These are phyloP conservation scores for Phortica magna DNA, from an alignment of 2,888 invertebrate genomes.

Conservation along the genomic window DNA sequence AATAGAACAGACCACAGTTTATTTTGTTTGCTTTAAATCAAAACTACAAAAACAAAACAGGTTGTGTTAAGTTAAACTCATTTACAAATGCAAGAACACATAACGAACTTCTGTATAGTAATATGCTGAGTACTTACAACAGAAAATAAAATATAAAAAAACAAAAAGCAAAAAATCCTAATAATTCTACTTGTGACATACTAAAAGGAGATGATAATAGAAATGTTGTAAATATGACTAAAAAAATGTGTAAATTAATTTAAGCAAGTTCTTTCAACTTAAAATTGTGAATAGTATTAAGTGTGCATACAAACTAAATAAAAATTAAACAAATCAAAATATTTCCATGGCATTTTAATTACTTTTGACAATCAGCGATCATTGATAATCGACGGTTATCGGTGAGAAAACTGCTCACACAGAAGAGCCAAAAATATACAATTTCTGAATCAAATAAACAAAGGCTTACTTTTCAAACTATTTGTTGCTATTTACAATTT, in stretches of 20 bases:
- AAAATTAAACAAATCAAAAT: slow-evolving; percentile 38
- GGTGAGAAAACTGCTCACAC: too few species aligned
- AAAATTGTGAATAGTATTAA: slow-evolving; percentile 66
- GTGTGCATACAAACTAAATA: slow-evolving; percentile 65
- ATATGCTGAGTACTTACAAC: slow-evolving; percentile 29
- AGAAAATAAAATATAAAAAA: not conserved
- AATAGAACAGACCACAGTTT: not conserved
- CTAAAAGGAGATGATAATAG: slow-evolving; percentile 40
- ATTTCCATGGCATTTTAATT: not conserved
- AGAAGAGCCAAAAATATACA: too few species aligned
- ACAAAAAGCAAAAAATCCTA: too few species aligned
- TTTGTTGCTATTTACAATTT: not conserved
- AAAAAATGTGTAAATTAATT: slow-evolving; percentile 26
- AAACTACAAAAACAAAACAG: not conserved
- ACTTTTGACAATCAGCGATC: too few species aligned
- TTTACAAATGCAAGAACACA: slow-evolving; percentile 38
- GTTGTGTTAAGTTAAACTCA: slow-evolving; percentile 32
- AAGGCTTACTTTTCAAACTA: too few species aligned
- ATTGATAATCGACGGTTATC: too few species aligned
- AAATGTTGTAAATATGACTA: slow-evolving; percentile 52
- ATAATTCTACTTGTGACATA: slow-evolving; percentile 30
- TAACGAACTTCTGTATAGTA: slow-evolving; percentile 32
- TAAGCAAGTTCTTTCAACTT: slow-evolving; percentile 54
- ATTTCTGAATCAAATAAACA: too few species aligned
- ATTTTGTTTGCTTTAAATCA: slow-evolving; percentile 2